Evolutionary conservation across 2,113 vertebrate species (phyloP), one percentile per base, ranked within the genome.

Genomic region (Marmota monax): DNA sequence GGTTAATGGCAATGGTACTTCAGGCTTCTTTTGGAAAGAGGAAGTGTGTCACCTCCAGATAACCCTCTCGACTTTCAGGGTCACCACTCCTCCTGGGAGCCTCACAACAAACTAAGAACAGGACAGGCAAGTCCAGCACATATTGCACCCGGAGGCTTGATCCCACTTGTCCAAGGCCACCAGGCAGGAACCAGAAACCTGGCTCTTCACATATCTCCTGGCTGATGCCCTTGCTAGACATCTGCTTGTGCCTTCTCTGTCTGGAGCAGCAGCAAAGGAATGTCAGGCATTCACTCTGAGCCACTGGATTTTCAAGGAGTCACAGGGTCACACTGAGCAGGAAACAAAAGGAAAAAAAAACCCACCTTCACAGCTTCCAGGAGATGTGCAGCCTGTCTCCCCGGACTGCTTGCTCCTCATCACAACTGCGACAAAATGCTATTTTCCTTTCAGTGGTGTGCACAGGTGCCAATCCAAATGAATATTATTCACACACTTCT

Each of bases 291-390:
- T 95, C 92, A 85, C 88, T 94, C 39, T 9, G 85, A 96, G 88
- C 73, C 80, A 63, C 90, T 90, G 91, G 90, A 88, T 95, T 96
- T 97, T 97, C 92, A 96, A 95, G 90, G 84, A 94, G 92, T 90
- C 87, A 90, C 87, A 83, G 92, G 94, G 95, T 97, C 97, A 97
- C 51, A 67, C 4, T 10, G 88, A 96, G 90, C 67, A 0, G 45
- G 92, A 97, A 97, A 96, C 91, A 94, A 96, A 97, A 72, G 74
- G 29, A 45, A 10, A 27, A 88, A n/a, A 5, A 32, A 34, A 17
- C 3, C 92, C 72, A 78, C 56, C 93, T 83, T 90, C 88, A 67
- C 92, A 85, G 67, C 20, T 95, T 69, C 34, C 51, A 23, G 7
- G 79, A 70, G 42, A 76, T 25, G 76, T 0, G 0, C 80, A 79